Base-by-base conservation (phyloP, 53 echinoderm and acorn worm species). In the Luidia sarsii region DNA sequence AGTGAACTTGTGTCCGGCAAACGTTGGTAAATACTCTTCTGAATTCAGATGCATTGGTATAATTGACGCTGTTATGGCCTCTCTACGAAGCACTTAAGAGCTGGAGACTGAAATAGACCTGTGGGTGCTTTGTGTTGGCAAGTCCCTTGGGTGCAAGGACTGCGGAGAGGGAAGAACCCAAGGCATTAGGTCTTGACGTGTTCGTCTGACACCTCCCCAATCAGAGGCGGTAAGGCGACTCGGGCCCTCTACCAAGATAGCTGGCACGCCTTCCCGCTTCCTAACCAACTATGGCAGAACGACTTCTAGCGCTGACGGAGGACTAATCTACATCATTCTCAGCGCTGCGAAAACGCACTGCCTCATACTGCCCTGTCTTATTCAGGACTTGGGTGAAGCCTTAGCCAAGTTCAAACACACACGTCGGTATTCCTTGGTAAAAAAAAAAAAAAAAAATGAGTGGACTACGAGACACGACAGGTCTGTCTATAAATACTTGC, bases 201-300 rank as follows among this genome's bases (percentile, higher is more conserved):
- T 50, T 28, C 27, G 48, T 6, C 34, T n/a, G 70, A 50, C 35
- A 32, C 31, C 61, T 43, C 49, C 61, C 77, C 13, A 22, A 37
- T 2, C 14, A 29, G 25, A 30, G 31, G 16, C 30, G 41, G 77
- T 77, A 77, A 77, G 25, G 77, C 33, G 77, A 77, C 48, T 61
- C 77, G 18, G 60, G 43, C 77, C 77, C 45, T n/a, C n/a, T n/a
- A 46, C 23, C 32, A 20, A 48, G 33, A 25, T 13, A 43, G 77
- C 60, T 77, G 77, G 60, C 61, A 77, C 19, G 77, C 60, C 77
- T 77, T 61, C 21, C 1, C 61, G 22, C 28, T 31, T 43, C 77
- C 60, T 77, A 77, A 77, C 77, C 41, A 77, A 77, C 23, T 77
- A 60, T 77, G 77, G 77, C 77, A 77, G 77, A 77, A 41, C 77